phyloP scores from a whole-genome alignment of 1,140 invertebrate genomes.

The Gryon sp. region DNA sequence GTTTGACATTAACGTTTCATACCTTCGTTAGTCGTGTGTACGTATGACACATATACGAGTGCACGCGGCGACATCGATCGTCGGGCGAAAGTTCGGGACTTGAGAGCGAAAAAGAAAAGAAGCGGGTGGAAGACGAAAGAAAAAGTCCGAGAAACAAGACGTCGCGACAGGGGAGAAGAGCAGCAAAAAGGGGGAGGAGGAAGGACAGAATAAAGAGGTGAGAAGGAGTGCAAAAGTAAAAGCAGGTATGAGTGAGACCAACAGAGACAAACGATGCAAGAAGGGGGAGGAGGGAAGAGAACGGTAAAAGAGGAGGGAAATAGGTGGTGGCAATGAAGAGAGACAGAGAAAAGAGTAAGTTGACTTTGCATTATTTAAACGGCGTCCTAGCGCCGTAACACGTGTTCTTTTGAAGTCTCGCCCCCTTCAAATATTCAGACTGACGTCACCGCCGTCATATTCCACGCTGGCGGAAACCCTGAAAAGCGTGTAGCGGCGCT shows the following conservation, averaged over 20 bases:
- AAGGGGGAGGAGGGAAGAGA: constrained; percentile 15
- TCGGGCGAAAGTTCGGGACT: constrained; percentile 51
- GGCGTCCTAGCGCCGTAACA: constrained; percentile 77
- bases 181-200: constrained; percentile 20
- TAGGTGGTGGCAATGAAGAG: constrained; percentile 27
- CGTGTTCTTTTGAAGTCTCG: constrained; percentile 80
- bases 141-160: constrained; percentile 44
- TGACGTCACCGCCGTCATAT: constrained; percentile 78
- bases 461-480: constrained; percentile 72
- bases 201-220: constrained; percentile 35
- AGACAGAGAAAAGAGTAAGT: constrained; percentile 71
- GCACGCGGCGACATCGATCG: constrained; percentile 49
- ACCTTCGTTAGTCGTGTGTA: constrained; percentile 22
- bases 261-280: background rate
- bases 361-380: constrained; percentile 80
- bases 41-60: constrained; percentile 33
- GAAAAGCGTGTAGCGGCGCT: constrained; percentile 65
- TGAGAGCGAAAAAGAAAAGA: constrained; percentile 25
- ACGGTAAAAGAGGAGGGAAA: constrained; percentile 16
- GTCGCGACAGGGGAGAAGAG: too few relatives aligned
- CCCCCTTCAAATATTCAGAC: constrained; percentile 78
- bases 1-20: constrained; percentile 39
- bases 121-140: constrained; percentile 23
- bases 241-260: constrained; percentile 42
- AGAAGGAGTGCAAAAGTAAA: constrained; percentile 45